Percentiles rank a stretch among this genome's conserved stretches.
These are phyloP conservation scores for Trachythela sp. DNA, from an alignment of 64 coral and sea anemone genomes.

Conservation along the genomic window DNA sequence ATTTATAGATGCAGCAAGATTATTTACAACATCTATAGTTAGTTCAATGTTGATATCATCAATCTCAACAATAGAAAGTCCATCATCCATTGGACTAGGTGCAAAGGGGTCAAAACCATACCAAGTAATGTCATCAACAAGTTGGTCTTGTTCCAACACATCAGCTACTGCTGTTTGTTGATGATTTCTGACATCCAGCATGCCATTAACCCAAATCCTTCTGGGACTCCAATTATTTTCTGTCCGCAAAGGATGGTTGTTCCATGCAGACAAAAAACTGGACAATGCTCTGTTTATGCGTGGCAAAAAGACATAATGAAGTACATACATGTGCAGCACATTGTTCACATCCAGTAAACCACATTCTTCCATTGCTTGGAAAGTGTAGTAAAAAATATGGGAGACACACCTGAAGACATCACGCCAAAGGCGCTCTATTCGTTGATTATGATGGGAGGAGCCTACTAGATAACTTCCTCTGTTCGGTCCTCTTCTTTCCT, in stretches of 20 bases:
- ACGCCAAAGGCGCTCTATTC: slow-evolving; percentile 57
- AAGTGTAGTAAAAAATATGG: slow-evolving; percentile 62
- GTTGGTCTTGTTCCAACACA: slow-evolving; percentile 22
- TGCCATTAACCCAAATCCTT: slow-evolving; percentile 49
- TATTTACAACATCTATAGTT: too few relatives aligned
- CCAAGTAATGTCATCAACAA: slow-evolving; percentile 33
- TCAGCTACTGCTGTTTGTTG: slow-evolving; percentile 29
- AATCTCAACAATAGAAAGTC: slow-evolving; percentile 24
- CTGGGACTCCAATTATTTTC: slow-evolving; percentile 44
- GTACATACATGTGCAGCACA: slow-evolving; percentile 50
- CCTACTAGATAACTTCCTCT: slow-evolving; percentile 42
- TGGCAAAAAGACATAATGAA: slow-evolving; percentile 55
- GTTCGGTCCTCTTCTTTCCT: neutral
- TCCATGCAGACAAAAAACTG: slow-evolving; percentile 53
- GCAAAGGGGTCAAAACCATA: slow-evolving; percentile 56
- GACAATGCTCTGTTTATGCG: slow-evolving; percentile 62
- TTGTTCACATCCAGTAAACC: slow-evolving; percentile 57
- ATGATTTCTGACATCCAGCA: slow-evolving; percentile 49
- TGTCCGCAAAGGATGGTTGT: slow-evolving; percentile 46
- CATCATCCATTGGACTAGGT: slow-evolving; percentile 39
- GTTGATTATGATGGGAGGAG: slow-evolving; percentile 56
- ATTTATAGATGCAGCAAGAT: too few relatives aligned
- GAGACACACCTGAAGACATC: slow-evolving; percentile 55
- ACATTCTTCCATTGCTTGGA: slow-evolving; percentile 57
- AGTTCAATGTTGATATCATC: slow-evolving; percentile 18